Evolutionary conservation across 2,797 vertebrate genomes (phyloP).

Genomic region (Propithecus deckenii): DNA sequence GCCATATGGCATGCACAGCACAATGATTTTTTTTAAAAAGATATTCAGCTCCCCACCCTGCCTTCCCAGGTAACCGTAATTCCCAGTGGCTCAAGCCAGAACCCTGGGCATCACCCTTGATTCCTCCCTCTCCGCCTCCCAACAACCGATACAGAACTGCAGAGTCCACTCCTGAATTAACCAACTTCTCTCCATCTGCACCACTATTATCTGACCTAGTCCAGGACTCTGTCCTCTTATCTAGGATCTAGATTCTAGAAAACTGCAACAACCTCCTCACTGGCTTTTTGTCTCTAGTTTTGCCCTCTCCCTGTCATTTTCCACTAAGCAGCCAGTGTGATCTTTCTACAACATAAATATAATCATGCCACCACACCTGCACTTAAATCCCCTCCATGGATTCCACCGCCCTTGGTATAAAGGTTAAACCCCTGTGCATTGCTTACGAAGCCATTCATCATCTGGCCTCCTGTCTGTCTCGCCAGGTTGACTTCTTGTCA

Average conservation of each 20-base stretch:
- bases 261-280: background rate
- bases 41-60: accelerated
- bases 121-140: background rate
- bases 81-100: background rate
- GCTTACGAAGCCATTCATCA: background rate
- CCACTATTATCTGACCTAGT: background rate
- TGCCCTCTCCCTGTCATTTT: background rate
- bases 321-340: background rate
- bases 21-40: background rate
- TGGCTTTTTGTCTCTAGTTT: background rate
- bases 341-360: background rate
- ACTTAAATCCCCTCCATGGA: background rate
- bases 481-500: background rate
- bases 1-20: background rate
- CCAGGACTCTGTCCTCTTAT: background rate
- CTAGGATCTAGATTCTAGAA: background rate
- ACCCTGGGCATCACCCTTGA: background rate
- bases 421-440: background rate
- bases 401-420: background rate
- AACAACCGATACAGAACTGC: background rate
- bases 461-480: background rate
- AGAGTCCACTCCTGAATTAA: background rate
- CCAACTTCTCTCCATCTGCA: background rate
- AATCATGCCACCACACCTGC: background rate
- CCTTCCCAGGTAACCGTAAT: background rate